A percentile compares a stretch with the other conserved stretches of the same genome.
These are phyloP conservation scores for Archaeoteleia sp. DNA, from an alignment of 2,888 invertebrate species.

Conservation along the genomic window DNA sequence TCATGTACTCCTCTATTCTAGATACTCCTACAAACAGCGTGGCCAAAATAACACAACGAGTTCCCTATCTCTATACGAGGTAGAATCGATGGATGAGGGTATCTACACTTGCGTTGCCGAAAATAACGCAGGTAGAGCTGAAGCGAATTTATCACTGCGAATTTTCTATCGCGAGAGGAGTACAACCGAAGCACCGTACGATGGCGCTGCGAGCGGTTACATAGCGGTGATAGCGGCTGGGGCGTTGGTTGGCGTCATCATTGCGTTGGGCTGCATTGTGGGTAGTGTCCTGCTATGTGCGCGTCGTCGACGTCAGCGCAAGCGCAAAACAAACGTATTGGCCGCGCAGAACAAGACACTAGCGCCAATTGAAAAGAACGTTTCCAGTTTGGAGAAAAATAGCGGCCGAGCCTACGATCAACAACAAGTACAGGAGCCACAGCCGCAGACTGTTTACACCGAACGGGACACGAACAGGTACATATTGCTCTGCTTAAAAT, in stretches of 20 bases:
- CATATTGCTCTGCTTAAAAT: too few relatives aligned
- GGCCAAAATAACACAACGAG: constrained; percentile 65
- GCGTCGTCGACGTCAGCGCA: constrained; percentile 63
- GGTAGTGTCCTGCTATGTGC: constrained; percentile 68
- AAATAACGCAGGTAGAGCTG: constrained; percentile 87
- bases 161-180: constrained; percentile 78
- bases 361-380: constrained; percentile 74
- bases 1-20: too few relatives aligned
- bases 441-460: constrained; percentile 54
- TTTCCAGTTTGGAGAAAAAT: constrained; percentile 69
- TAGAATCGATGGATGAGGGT: constrained; percentile 81
- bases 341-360: constrained; percentile 66
- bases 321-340: constrained; percentile 65
- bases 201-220: constrained; percentile 65
- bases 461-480: constrained; percentile 61
- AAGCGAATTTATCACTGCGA: constrained; percentile 87
- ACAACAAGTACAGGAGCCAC: constrained; percentile 74
- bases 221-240: constrained; percentile 68
- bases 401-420: constrained; percentile 74
- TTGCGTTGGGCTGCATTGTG: constrained; percentile 67
- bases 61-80: constrained; percentile 62
- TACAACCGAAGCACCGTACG: constrained; percentile 66
- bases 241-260: constrained; percentile 66
- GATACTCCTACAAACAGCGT: constrained; percentile 65
- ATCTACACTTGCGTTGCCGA: constrained; percentile 90